Percentiles rank a stretch among this genome's conserved stretches.
These are phyloP conservation scores for Taurulus bubalis DNA, from an alignment of 2,113 vertebrate species.

Conservation along the genomic window DNA sequence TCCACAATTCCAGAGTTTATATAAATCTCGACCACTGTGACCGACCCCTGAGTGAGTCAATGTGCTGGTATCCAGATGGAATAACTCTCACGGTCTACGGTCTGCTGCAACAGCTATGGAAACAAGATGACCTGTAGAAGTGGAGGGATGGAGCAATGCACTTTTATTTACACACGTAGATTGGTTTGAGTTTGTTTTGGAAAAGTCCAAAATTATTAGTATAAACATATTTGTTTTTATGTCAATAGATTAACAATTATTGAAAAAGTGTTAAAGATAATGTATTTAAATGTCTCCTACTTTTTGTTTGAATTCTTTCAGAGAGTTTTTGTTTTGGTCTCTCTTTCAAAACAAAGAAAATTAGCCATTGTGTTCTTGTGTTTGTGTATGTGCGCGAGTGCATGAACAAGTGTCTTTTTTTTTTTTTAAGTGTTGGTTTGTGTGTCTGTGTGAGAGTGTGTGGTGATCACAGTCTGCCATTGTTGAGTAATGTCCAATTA, in stretches of 20 bases:
- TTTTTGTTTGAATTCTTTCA: slow-evolving; percentile 1
- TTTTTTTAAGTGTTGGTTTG: slow-evolving; percentile 32
- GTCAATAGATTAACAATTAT: background rate
- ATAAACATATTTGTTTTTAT: background rate
- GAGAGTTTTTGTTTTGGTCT: background rate
- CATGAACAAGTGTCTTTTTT: slow-evolving; percentile 4
- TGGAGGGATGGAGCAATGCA: slow-evolving; percentile 8
- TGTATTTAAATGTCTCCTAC: background rate
- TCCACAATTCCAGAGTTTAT: slow-evolving; percentile 11
- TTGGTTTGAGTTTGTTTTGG: background rate
- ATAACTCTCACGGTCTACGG: slow-evolving; percentile 26
- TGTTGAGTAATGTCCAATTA: slow-evolving; percentile 79
- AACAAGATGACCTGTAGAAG: slow-evolving; percentile 28
- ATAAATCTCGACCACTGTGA: slow-evolving; percentile 33
- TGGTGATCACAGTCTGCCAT: slow-evolving; percentile 67
- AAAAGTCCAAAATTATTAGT: background rate
- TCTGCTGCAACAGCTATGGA: slow-evolving; percentile 22
- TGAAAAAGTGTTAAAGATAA: background rate
- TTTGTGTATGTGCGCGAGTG: background rate
- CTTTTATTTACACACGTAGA: background rate
- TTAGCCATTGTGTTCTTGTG: background rate
- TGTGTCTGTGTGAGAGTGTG: slow-evolving; percentile 37
- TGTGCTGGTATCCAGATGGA: slow-evolving; percentile 53
- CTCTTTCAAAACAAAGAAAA: slow-evolving; percentile 39
- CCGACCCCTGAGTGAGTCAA: slow-evolving; percentile 16